Conservation (phyloP, 2,888 invertebrate species). For the Pasiphila rectangulata region DNA sequence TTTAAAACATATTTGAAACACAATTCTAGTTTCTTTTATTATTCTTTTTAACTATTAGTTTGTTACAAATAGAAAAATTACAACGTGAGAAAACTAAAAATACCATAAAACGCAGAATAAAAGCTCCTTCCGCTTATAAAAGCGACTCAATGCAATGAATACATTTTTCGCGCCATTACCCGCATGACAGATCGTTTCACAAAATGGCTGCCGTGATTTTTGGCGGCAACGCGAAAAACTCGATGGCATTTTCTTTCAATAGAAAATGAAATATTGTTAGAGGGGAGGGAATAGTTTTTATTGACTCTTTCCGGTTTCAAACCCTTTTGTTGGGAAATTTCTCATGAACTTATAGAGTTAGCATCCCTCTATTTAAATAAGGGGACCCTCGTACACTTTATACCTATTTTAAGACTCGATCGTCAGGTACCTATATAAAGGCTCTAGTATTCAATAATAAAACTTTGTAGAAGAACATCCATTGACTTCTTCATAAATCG, state of each 20-base stretch:
- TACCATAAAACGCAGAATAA: neutral
- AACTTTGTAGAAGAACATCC: too few species aligned
- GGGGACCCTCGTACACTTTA: conserved; percentile 9
- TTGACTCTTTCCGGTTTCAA: conserved; percentile 50
- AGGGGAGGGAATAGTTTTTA: conserved; percentile 61
- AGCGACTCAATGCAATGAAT: conserved; percentile 45
- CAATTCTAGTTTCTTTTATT: too few species aligned
- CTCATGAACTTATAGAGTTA: conserved; percentile 39
- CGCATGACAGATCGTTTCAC: conserved; percentile 79
- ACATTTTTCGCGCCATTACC: conserved; percentile 83
- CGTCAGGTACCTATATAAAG: too few species aligned
- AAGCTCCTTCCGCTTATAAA: conserved; percentile 12
- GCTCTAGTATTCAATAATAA: too few species aligned
- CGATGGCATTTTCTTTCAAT: conserved; percentile 62
- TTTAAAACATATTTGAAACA: conserved; percentile 12
- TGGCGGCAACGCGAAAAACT: conserved; percentile 69
- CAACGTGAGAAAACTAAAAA: neutral
- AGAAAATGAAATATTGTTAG: conserved; percentile 58
- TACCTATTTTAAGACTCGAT: too few species aligned
- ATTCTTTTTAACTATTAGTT: too few species aligned
- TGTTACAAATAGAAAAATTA: too few species aligned
- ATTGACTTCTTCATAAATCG: too few species aligned
- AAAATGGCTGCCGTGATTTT: conserved; percentile 69
- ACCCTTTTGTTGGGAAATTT: conserved; percentile 56
- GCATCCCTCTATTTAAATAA: conserved; percentile 5